Percentiles rank a stretch among this genome's conserved stretches.
Conservation (phyloP, 2,797 vertebrate species). For the Numenius phaeopus region DNA sequence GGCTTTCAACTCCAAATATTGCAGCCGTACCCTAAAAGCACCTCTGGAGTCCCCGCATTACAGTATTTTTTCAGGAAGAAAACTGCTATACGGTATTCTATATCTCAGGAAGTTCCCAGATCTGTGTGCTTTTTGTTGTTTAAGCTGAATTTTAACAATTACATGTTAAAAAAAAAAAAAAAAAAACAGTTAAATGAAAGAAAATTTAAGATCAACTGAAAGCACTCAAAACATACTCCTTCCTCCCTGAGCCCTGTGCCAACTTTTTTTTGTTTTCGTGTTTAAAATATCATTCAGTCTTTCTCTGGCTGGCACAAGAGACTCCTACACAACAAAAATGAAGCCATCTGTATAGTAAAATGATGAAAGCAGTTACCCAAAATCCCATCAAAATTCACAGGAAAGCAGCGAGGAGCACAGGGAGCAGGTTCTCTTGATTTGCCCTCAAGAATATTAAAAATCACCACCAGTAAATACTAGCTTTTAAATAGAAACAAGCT, state of each 20-base stretch:
- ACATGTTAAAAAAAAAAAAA: neutral
- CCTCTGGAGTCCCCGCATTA: neutral
- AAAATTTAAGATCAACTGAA: neutral
- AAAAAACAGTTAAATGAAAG: neutral
- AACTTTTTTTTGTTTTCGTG: neutral
- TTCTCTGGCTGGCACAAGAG: slow-evolving; percentile 43
- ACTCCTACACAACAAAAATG: neutral
- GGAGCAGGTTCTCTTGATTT: neutral
- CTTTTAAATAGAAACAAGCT: neutral
- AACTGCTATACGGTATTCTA: neutral
- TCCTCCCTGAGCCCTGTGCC: neutral
- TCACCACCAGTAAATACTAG: neutral
- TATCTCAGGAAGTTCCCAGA: neutral
- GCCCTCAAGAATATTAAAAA: neutral
- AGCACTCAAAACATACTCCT: neutral
- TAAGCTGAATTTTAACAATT: neutral
- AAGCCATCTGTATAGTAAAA: slow-evolving; percentile 5
- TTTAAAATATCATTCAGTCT: neutral
- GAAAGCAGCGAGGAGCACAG: neutral
- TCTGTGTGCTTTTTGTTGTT: neutral
- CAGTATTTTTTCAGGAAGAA: neutral
- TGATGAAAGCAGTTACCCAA: neutral
- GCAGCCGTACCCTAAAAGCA: neutral
- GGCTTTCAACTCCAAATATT: neutral
- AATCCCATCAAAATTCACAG: neutral